Evolutionary conservation across 2,797 vertebrate genomes (phyloP).

Genomic region (Rhyacichthys aspro): DNA sequence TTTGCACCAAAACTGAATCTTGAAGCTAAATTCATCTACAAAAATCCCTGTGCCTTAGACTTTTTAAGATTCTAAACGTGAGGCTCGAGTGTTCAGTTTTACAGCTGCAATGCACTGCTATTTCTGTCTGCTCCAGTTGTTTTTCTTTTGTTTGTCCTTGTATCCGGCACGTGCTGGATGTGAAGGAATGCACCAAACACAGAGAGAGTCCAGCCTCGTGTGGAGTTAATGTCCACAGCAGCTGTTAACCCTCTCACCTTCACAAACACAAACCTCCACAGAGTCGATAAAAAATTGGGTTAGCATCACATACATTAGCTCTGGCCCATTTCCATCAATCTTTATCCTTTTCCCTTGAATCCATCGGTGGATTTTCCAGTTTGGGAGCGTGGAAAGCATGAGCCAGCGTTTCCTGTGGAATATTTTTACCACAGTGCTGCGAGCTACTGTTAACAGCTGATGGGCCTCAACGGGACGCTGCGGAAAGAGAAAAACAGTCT

Average conservation of each 20-base stretch:
- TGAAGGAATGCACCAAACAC: too few species aligned
- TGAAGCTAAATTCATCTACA: too few species aligned
- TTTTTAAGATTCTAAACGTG: too few species aligned
- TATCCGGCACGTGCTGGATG: too few species aligned
- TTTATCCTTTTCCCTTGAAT: constrained; percentile 26
- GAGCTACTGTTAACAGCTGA: constrained; percentile 15
- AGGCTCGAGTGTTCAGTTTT: too few species aligned
- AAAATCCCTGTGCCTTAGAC: too few species aligned
- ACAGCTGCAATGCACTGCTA: too few species aligned
- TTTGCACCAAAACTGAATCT: too few species aligned
- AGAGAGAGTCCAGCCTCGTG: too few species aligned
- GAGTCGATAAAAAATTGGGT: constrained; percentile 16
- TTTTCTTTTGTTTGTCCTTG: too few species aligned
- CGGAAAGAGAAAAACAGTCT: constrained; percentile 7
- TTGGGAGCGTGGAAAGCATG: constrained; percentile 50
- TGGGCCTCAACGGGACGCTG: neutral
- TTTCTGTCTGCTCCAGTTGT: too few species aligned
- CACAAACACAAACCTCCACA: constrained; percentile 13
- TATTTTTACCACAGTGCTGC: constrained; percentile 22
- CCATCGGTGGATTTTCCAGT: constrained; percentile 53
- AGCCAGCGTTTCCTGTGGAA: constrained; percentile 57
- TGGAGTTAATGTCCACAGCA: constrained; percentile 12
- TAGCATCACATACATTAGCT: neutral
- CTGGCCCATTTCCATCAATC: constrained; percentile 51
- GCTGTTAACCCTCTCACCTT: constrained; percentile 16